Percentiles rank a stretch among this genome's conserved stretches.
These are phyloP conservation scores for Sebastes vulpes DNA, from an alignment of 2,797 vertebrate genomes.

Conservation along the genomic window DNA sequence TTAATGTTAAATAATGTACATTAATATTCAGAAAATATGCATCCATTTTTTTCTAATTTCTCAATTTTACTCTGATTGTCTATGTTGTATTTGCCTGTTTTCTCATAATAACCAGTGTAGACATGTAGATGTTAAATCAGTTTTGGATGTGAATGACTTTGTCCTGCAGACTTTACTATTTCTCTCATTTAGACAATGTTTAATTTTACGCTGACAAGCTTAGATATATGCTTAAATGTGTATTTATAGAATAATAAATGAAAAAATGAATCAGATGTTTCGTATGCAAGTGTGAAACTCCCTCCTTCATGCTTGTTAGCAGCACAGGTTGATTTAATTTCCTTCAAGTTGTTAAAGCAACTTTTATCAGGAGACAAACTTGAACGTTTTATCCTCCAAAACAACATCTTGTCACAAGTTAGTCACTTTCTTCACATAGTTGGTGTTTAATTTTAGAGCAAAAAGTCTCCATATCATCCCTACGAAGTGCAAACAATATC, in stretches of 20 bases:
- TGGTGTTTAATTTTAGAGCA: constrained; percentile 11
- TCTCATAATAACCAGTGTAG: neutral
- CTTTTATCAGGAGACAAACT: neutral
- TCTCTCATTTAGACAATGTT: neutral
- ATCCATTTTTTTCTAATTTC: rapidly evolving
- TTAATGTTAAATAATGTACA: neutral
- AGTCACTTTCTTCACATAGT: neutral
- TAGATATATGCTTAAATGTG: neutral
- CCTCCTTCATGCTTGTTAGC: neutral
- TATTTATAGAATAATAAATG: neutral
- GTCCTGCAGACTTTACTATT: neutral
- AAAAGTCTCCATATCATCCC: constrained; percentile 23
- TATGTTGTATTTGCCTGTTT: neutral
- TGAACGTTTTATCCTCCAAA: neutral
- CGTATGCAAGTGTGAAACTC: rapidly evolving
- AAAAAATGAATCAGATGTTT: neutral
- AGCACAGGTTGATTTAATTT: neutral
- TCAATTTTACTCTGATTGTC: neutral
- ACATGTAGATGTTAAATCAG: too few species aligned
- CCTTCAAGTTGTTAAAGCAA: neutral
- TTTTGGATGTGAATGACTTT: neutral
- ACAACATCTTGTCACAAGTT: constrained; percentile 39
- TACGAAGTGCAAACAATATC: constrained; percentile 44
- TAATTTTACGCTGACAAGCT: neutral
- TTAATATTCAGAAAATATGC: neutral